Base-by-base conservation (phyloP, 2,888 invertebrate species). In the Trichogramma evanescens region DNA sequence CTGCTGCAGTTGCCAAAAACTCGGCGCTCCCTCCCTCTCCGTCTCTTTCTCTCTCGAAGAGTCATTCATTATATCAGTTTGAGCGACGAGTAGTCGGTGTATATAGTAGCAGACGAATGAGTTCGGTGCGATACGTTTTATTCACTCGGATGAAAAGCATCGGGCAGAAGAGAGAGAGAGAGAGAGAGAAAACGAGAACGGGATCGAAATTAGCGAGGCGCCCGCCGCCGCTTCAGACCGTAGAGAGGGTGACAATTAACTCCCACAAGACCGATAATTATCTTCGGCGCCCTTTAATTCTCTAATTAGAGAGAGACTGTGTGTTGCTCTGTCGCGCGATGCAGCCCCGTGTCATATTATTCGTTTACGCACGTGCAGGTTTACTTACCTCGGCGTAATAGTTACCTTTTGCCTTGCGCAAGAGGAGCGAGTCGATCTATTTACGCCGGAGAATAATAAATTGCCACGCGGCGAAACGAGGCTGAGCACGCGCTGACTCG, bases 231-330 rank as follows among this genome's bases (percentile, higher is more conserved):
- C 39, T 48, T 52, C 50, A 45, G 45, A 50, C 56, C 41, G 56
- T 26, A 26, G 26, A 26, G 26, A 55, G 59, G 53, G 48, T 56
- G 62, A 64, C 62, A 62, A 62, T 64, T 62, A 64, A 60, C 64
- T 56, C 58, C 50, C 39, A 5, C 48, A 41, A 46, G 49, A 26
- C 49, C 50, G 62, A 60, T 60, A 62, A 62, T 64, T 64, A 62
- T 64, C 60, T 54, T 46, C 5, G 38, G 49, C 62, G 53, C 50
- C 62, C 60, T 64, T 62, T 62, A 64, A 64, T 64, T 62, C 62
- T 59, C 60, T 60, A 64, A 64, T 62, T 61, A 64, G 56, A 56
- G 58, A 7, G 54, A 8, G 50, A 41, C 46, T 52, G 49, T 26
- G 41, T 40, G 44, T 50, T 45, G 42, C 38, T 38, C 46, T 45